Evolutionary conservation across 2,888 invertebrate genomes (phyloP).

Genomic region (Zaprionus lineosus): DNA sequence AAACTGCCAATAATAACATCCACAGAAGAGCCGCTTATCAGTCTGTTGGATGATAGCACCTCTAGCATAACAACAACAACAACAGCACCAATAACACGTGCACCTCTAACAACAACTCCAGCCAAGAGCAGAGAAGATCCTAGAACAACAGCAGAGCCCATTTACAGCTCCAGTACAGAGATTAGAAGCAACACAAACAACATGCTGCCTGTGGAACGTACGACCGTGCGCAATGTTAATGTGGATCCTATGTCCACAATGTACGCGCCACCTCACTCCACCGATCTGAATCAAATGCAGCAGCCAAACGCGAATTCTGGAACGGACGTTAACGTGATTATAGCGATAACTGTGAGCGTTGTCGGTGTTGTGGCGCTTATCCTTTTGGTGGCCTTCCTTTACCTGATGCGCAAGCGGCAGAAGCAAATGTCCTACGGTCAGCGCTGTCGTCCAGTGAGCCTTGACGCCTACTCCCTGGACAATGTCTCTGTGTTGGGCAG

Average conservation of each 20-base stretch:
- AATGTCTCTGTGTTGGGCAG: constrained; percentile 92
- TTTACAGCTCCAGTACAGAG: constrained; percentile 32
- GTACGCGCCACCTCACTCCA: constrained; percentile 41
- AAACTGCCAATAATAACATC: constrained; percentile 38
- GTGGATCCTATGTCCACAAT: constrained; percentile 17
- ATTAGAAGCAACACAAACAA: constrained; percentile 39
- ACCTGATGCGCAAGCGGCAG: constrained; percentile 91
- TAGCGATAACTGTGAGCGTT: constrained; percentile 91
- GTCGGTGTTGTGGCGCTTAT: constrained; percentile 91
- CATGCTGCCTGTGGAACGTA: constrained; percentile 47
- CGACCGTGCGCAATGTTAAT: constrained; percentile 16
- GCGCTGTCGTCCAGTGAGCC: constrained; percentile 92
- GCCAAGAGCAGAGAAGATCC: too few relatives aligned
- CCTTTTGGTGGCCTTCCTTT: constrained; percentile 89
- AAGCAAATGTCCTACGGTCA: constrained; percentile 92
- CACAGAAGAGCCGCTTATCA: constrained; percentile 59
- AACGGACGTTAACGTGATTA: constrained; percentile 87
- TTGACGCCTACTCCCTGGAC: constrained; percentile 95
- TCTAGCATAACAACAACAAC: constrained; percentile 3
- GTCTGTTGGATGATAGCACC: constrained; percentile 66
- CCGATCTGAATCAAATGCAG: constrained; percentile 63
- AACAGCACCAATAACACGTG: constrained; percentile 37
- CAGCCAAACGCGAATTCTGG: constrained; percentile 62
- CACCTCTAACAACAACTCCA: too few relatives aligned
- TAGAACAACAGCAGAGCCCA: constrained; percentile 44